Evolutionary conservation across 2,888 invertebrate species (phyloP), one percentile per base, ranked within the genome.

Genomic region (Caenorhabditis becei): DNA sequence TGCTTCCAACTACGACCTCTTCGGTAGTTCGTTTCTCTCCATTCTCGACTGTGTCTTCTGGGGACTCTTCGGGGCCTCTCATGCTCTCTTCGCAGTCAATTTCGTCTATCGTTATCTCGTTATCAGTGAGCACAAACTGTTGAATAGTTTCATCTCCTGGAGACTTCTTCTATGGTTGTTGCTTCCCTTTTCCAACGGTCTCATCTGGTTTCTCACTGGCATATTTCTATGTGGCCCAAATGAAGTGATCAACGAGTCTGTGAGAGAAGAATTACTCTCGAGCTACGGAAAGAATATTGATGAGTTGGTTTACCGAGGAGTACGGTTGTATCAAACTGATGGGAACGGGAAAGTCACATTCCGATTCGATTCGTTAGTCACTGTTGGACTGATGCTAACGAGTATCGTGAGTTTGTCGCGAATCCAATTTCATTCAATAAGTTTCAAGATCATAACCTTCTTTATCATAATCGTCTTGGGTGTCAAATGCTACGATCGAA

Each of bases 281-380:
- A 37, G 20, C 2, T 77, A 69, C 20, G 32, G 54, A 41, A 37
- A 62, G 14, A 14, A 47, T 20, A 77, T 77, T 11, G 77, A 77
- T 28, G 56, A 77, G 3, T 49, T 47, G n/a, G 47, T 37, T 7
- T 69, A 35, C 28, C 49, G 62, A 4, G 69, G 62, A 37, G 53
- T 44, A n/a, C 63, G 37, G 14, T 23, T 69, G 32, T 77, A 62
- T 28, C 28, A 54, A 8, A 61, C 0, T 53, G 24, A 44, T 24
- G 35, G 11, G 51, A 24, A 16, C 8, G 26, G 16, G 16, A 16
- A 7, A 51, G 8, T 41, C 23, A 49, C 3, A 18, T 10, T 16
- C 8, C 41, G 16, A 41, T 14, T 14, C 14, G 41, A 32, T 4
- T 32, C 41, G 2, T 5, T 41, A 41, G 5, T 41, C 24, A 32